Conservation (phyloP, 2,888 invertebrate species). For the Stenurella melanura region DNA sequence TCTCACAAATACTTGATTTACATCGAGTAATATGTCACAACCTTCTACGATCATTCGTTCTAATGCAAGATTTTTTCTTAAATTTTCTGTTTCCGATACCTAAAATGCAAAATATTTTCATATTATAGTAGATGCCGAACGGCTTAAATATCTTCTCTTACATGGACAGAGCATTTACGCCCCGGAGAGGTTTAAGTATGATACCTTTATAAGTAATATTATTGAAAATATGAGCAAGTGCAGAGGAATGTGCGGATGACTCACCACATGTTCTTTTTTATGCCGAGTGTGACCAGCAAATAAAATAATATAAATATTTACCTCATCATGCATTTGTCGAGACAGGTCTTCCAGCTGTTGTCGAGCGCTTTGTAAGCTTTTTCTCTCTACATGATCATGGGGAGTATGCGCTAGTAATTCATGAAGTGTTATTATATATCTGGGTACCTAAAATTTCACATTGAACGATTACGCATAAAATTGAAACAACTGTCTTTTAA, state of each 20-base stretch:
- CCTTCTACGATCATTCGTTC: conserved; percentile 96
- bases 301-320: conserved; percentile 62
- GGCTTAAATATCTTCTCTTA: no score
- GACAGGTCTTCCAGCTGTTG: conserved; percentile 91
- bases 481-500: no score
- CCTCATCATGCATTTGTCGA: conserved; percentile 92
- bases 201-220: no score
- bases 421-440: conserved; percentile 93
- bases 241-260: no score
- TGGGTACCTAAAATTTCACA: conserved; percentile 82
- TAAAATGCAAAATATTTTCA: conserved; percentile 65
- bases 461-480: neutral
- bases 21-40: conserved; percentile 93
- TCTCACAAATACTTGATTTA: conserved; percentile 94
- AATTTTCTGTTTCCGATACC: conserved; percentile 94
- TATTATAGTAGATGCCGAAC: no score
- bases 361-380: conserved; percentile 90
- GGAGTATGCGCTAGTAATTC: conserved; percentile 94
- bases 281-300: no score
- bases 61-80: conserved; percentile 92
- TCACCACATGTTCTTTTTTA: no score
- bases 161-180: no score
- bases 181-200: no score
- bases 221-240: no score
- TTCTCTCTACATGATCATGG: conserved; percentile 93